phyloP scores from a whole-genome alignment of 1,140 invertebrate genomes.

The Drosophila orena region DNA sequence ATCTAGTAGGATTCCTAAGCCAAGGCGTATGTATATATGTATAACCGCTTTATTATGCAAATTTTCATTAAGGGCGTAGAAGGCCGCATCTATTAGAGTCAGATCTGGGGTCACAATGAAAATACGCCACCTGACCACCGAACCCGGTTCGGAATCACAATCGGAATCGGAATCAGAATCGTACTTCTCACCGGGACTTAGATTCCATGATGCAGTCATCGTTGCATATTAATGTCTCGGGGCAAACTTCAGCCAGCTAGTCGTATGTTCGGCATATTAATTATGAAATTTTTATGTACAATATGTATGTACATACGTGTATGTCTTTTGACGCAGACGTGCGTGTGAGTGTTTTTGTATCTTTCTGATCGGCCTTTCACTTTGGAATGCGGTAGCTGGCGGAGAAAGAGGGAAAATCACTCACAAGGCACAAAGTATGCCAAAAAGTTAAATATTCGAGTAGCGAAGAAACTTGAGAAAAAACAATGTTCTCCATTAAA shows the following conservation, averaged over 20 bases:
- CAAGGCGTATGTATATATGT: neutral
- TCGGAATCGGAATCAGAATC: constrained; percentile 24
- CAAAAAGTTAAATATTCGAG: constrained; percentile 24
- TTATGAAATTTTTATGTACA: constrained; percentile 70
- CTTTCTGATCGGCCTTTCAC: constrained; percentile 67
- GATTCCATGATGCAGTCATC: constrained; percentile 28
- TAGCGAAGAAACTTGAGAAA: constrained; percentile 19
- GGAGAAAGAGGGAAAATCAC: constrained; percentile 40
- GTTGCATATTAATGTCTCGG: constrained; percentile 67
- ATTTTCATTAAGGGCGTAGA: constrained; percentile 74
- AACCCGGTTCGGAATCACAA: neutral
- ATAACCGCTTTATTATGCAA: constrained; percentile 66
- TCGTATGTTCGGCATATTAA: constrained; percentile 74
- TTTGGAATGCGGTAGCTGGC: constrained; percentile 74
- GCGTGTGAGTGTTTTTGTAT: constrained; percentile 15
- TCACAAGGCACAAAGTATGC: constrained; percentile 49
- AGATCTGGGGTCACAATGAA: constrained; percentile 32
- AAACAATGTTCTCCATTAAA: constrained; percentile 10
- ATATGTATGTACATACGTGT: no score
- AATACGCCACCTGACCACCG: constrained; percentile 39
- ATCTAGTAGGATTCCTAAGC: constrained; percentile 5
- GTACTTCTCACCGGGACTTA: constrained; percentile 40
- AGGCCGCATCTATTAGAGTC: constrained; percentile 75
- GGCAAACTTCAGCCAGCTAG: constrained; percentile 65
- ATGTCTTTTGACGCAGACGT: constrained; percentile 5